These are phyloP conservation scores for Micrasema longulum DNA, from an alignment of 1,140 invertebrate species.

Conservation along the genomic window DNA sequence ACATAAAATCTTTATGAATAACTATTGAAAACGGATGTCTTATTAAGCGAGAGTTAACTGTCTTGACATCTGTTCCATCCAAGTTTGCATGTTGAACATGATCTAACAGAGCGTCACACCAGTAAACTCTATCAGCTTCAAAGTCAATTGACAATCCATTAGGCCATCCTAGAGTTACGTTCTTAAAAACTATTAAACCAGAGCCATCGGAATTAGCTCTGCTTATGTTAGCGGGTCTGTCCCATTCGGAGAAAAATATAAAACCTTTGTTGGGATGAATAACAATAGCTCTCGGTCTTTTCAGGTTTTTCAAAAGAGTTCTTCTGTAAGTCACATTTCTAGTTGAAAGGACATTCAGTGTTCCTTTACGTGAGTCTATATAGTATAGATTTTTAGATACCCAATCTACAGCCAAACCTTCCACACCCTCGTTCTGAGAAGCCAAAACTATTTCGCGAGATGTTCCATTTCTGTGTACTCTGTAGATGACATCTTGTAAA, in stretches of 20 bases:
- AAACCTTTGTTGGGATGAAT: conserved; percentile 95
- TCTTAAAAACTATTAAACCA: conserved; percentile 88
- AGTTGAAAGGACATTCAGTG: conserved; percentile 92
- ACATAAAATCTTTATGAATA: conserved; percentile 93
- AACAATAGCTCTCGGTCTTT: conserved; percentile 93
- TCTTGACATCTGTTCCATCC: conserved; percentile 93
- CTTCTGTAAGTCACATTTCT: conserved; percentile 86
- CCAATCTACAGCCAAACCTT: conserved; percentile 97
- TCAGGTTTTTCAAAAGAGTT: conserved; percentile 88
- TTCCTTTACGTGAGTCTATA: conserved; percentile 96
- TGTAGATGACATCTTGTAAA: conserved; percentile 95
- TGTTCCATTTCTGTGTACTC: conserved; percentile 89
- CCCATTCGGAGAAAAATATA: conserved; percentile 97
- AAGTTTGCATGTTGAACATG: conserved; percentile 96
- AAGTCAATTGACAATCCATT: conserved; percentile 96
- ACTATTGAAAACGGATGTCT: conserved; percentile 97
- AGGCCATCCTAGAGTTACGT: conserved; percentile 95
- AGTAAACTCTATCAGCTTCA: conserved; percentile 86
- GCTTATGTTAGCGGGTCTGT: conserved; percentile 95
- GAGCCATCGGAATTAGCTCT: conserved; percentile 90
- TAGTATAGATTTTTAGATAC: conserved; percentile 97
- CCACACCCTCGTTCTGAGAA: conserved; percentile 97
- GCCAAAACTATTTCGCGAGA: conserved; percentile 92
- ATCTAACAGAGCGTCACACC: conserved; percentile 95
- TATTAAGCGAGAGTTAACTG: conserved; percentile 89